Conservation (phyloP, 2,888 invertebrate species). For the Xylocampa areola region DNA sequence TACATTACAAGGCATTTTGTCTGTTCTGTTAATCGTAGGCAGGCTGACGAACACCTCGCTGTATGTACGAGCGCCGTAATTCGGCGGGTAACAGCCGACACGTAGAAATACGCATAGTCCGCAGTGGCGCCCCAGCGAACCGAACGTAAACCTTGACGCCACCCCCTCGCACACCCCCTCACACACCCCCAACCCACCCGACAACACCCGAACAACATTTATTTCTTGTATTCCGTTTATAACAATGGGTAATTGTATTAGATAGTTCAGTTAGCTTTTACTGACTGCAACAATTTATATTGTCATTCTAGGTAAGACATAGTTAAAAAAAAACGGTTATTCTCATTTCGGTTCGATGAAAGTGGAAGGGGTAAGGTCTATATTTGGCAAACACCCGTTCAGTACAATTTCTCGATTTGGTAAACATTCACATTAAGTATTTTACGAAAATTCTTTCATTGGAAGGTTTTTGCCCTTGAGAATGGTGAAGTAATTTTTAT, state of each 20-base stretch:
- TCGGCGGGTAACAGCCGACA: conserved; percentile 65
- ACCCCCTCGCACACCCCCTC: conserved; percentile 55
- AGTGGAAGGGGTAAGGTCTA: conserved; percentile 18
- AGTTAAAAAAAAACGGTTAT: conserved; percentile 27
- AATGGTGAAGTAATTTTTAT: conserved; percentile 36
- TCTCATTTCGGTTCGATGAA: conserved; percentile 27
- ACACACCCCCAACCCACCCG: conserved; percentile 17
- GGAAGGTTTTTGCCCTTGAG: conserved; percentile 34
- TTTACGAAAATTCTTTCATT: conserved; percentile 37
- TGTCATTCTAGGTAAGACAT: conserved; percentile 38
- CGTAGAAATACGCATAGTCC: conserved; percentile 83
- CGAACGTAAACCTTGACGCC: conserved; percentile 74
- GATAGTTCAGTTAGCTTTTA: conserved; percentile 58
- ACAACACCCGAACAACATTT: conserved; percentile 67
- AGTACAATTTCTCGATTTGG: conserved; percentile 33
- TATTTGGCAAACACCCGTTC: conserved; percentile 42
- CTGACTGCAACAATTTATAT: conserved; percentile 47
- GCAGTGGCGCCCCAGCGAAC: conserved; percentile 78
- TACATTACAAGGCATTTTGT: conserved; percentile 45
- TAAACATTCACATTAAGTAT: conserved; percentile 38
- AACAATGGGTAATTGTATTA: conserved; percentile 64
- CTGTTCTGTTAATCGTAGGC: conserved; percentile 33
- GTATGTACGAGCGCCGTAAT: conserved; percentile 53
- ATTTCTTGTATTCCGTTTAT: conserved; percentile 73
- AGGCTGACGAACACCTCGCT: conserved; percentile 26